phyloP scores from a whole-genome alignment of 2,888 invertebrate species.

The Eumacrocentrus americanus region DNA sequence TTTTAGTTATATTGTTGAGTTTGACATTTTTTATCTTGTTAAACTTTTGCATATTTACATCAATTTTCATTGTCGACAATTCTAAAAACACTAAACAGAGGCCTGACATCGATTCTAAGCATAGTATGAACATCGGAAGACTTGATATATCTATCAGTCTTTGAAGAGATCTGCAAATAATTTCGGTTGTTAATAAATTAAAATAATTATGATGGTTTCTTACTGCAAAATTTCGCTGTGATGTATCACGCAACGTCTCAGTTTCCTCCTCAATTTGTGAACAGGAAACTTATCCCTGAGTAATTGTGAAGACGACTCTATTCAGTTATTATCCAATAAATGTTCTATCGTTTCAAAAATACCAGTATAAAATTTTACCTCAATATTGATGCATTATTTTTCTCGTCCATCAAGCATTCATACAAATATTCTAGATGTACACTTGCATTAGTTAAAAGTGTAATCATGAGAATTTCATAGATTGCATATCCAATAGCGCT shows the following conservation, averaged over 20 bases:
- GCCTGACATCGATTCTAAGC: not conserved
- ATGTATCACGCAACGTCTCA: conserved; percentile 35
- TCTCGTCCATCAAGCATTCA: conserved; percentile 28
- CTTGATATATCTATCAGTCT: not conserved
- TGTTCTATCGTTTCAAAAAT: not conserved
- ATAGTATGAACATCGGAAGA: conserved; percentile 4
- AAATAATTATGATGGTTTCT: too few relatives aligned
- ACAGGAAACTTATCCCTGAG: not conserved
- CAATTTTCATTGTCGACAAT: conserved; percentile 7
- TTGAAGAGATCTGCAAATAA: not conserved
- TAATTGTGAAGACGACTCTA: not conserved
- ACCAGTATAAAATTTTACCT: not conserved
- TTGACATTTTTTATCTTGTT: not conserved
- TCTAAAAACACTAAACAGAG: conserved; percentile 16
- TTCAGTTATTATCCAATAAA: too few relatives aligned
- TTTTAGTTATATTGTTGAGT: not conserved
- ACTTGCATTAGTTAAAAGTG: conserved; percentile 37
- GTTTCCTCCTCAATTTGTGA: conserved; percentile 30
- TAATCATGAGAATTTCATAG: conserved; percentile 41
- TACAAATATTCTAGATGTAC: conserved; percentile 40
- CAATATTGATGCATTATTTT: not conserved
- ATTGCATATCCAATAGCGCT: conserved; percentile 36
- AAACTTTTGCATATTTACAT: too few relatives aligned
- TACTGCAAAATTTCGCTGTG: conserved; percentile 40
- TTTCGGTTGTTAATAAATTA: too few relatives aligned